Conservation (phyloP, 2,797 vertebrate species). For the Spea hammondii region DNA sequence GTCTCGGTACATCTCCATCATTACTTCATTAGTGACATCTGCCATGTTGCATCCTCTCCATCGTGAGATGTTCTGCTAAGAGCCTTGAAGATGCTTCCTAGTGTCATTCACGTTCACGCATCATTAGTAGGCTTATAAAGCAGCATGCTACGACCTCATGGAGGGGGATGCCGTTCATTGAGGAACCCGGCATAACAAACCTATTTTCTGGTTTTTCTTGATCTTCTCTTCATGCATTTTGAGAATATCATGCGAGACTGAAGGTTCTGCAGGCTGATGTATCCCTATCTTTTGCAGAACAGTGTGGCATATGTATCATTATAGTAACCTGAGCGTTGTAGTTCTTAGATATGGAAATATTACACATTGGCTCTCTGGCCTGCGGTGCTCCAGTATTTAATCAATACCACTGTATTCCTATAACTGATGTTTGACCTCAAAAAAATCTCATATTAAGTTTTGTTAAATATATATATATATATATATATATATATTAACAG, state of each 20-base stretch:
- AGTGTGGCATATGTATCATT: neutral
- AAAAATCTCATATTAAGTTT: too few relatives aligned
- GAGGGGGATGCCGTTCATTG: neutral
- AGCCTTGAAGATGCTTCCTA: neutral
- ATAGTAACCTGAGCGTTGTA: neutral
- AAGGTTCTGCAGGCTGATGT: neutral
- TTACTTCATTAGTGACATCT: neutral
- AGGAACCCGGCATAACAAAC: neutral
- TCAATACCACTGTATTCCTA: neutral
- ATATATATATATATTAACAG: too few relatives aligned
- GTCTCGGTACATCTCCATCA: neutral
- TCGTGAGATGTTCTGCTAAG: neutral
- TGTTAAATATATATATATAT: too few relatives aligned
- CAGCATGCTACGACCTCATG: too few relatives aligned
- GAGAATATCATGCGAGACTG: neutral
- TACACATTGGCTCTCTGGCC: neutral
- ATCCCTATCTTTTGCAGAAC: neutral
- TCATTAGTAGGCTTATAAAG: neutral
- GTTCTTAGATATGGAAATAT: neutral
- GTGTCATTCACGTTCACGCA: neutral
- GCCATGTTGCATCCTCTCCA: neutral
- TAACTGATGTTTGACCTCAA: slow-evolving; percentile 1
- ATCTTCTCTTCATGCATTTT: neutral
- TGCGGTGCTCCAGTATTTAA: slow-evolving; percentile 5
- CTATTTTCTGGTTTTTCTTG: neutral